These are phyloP conservation scores for Anser cygnoides DNA, from an alignment of 2,113 vertebrate genomes.

Conservation along the genomic window DNA sequence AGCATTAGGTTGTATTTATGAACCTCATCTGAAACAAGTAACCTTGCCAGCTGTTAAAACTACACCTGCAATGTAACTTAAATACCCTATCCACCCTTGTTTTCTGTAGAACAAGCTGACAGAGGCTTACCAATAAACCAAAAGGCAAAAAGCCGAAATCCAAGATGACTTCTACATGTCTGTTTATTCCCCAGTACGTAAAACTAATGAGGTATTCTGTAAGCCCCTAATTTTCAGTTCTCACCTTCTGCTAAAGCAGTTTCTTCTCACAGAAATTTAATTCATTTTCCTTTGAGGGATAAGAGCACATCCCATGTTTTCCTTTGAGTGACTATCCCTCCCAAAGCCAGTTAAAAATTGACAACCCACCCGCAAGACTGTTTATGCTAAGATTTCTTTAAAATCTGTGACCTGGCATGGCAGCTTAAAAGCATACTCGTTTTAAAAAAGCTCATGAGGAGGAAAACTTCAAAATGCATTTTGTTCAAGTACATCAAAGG, in stretches of 20 bases:
- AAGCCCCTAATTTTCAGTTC: neutral
- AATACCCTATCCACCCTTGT: neutral
- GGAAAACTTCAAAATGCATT: neutral
- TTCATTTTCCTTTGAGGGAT: neutral
- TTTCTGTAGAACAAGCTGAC: neutral
- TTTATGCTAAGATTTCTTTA: neutral
- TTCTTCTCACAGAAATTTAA: neutral
- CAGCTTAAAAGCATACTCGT: neutral
- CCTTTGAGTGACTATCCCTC: neutral
- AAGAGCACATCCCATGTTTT: neutral
- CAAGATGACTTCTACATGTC: neutral
- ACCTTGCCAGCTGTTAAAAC: neutral
- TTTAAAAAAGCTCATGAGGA: neutral
- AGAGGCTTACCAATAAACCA: neutral
- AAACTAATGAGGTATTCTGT: neutral
- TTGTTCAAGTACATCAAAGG: neutral
- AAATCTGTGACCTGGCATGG: neutral
- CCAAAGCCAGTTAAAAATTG: neutral
- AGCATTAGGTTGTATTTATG: neutral
- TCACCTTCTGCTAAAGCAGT: neutral
- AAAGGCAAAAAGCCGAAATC: neutral
- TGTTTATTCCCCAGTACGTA: neutral
- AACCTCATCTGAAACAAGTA: neutral
- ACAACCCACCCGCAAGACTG: neutral
- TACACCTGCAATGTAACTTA: neutral